Base-by-base conservation (phyloP, 1,140 invertebrate genomes). In the Scaptodrosophila lebanonensis region DNA sequence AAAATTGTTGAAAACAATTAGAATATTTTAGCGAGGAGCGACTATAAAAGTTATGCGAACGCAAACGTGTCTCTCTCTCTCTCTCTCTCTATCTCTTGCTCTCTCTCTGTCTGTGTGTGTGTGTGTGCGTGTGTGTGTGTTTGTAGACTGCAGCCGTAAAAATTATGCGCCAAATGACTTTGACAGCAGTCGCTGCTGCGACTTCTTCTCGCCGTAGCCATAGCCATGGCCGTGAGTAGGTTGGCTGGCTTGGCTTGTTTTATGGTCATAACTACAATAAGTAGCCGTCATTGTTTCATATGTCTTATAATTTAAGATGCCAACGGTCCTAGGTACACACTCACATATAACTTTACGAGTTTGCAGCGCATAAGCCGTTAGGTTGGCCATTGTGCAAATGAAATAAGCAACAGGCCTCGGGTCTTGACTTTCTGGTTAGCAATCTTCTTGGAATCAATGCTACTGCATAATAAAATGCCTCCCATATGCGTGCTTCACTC, bases 1-100 rank as follows among this genome's bases (percentile, higher is more conserved):
- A 68, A 77, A 77, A 79, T 79, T 77, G 73, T 79, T 79, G 60
- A 79, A 79, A 79, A 79, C 75, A 79, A 79, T 79, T 79, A 82
- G 68, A 82, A 79, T 79, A 79, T 79, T 79, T 82, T 73, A 75
- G 71, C 70, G 57, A 64, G 51, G 63, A 70, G 50, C 71, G 75
- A 82, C 72, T 79, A 77, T 77, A 79, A 77, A 79, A 79, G 70
- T 70, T 73, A 68, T 75, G 70, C 48, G 53, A 29, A 11, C 17
- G 27, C 22, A 12, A 25, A 12, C 15, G 17, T 20, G 36, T 16
- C 5, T n/a, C n/a, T n/a, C n/a, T n/a, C n/a, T n/a, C n/a, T n/a
- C n/a, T n/a, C n/a, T n/a, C n/a, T n/a, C n/a, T n/a, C n/a, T n/a
- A n/a, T n/a, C n/a, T n/a, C n/a, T n/a, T n/a, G n/a, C n/a, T n/a